Evolutionary conservation across 2,888 invertebrate genomes (phyloP), one percentile per base, ranked within the genome.

Genomic region (Tillus elongatus): DNA sequence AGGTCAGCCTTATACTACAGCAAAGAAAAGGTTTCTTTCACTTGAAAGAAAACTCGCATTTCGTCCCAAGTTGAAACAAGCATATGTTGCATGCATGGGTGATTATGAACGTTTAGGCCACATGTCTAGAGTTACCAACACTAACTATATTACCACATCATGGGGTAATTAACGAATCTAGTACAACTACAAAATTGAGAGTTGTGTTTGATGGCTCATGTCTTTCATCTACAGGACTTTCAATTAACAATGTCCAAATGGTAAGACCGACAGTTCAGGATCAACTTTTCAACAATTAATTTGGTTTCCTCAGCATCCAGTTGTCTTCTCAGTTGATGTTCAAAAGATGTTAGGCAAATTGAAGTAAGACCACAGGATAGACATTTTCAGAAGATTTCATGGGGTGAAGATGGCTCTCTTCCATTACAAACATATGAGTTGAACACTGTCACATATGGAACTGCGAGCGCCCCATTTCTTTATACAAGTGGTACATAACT

Each of bases 271-370:
- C 33, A n/a, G 16, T 42, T 16, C 48, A 41, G 36, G 24, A 43
- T 13, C 43, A 48, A 35, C 28, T 50, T 15, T 42, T 48, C 32
- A 33, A 38, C 4, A 48, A 46, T 15, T 15, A 46, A 12, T 8
- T 40, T 1, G 4, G 45, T 15, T 48, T 49, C 37, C 30, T 45
- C 11, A 41, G 13, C 35, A 45, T 40, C 13, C 36, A 31, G 36
- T 30, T 33, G 42, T 42, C 6, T 15, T 47, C 10, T 32, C 41
- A 2, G 45, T 42, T 6, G 50, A 45, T 14, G 43, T 48, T 19
- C 15, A 19, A 26, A 47, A 49, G 43, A 46, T 50, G 49, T 49
- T 36, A 11, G 50, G 15, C 45, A 44, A 37, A 39, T 50, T 13
- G 33, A 34, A 12, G 28, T 50, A n/a, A 24, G 36, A 12, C 28